A percentile compares a stretch with the other conserved stretches of the same genome.
Evolutionary conservation across 2,113 vertebrate genomes (phyloP).

Genomic region (Seriola aureovittata): DNA sequence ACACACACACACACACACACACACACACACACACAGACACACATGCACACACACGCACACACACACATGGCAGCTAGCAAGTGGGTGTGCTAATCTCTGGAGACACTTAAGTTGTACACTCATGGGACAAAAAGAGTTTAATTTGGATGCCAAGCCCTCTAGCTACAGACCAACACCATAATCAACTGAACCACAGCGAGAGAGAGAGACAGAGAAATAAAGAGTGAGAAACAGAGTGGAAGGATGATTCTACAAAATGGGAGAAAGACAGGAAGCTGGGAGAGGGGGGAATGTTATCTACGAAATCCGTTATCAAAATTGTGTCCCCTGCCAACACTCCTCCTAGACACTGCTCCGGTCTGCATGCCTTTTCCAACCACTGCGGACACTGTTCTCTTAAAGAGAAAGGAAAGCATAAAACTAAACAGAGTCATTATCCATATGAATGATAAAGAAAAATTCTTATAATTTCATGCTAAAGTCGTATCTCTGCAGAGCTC

Average conservation of each 20-base stretch:
- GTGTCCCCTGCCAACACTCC: slow-evolving; percentile 46
- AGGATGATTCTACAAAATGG: slow-evolving; percentile 40
- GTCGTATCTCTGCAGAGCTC: slow-evolving; percentile 2
- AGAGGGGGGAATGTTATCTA: slow-evolving; percentile 63
- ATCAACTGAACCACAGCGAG: slow-evolving; percentile 75
- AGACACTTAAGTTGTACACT: slow-evolving; percentile 66
- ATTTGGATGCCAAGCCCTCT: slow-evolving; percentile 80
- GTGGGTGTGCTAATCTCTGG: slow-evolving; percentile 69
- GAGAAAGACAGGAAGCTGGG: slow-evolving; percentile 44
- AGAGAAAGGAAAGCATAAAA: neutral
- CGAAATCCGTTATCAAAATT: slow-evolving; percentile 60
- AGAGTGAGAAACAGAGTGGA: slow-evolving; percentile 45
- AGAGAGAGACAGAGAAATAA: slow-evolving; percentile 44
- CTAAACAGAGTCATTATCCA: neutral
- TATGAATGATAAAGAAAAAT: neutral
- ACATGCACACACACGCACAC: neutral
- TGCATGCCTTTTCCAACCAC: slow-evolving; percentile 31
- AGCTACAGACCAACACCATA: slow-evolving; percentile 78
- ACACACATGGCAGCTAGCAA: slow-evolving; percentile 44
- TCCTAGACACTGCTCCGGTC: slow-evolving; percentile 56
- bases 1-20: no score
- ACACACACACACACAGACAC: neutral
- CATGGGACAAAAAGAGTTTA: slow-evolving; percentile 72
- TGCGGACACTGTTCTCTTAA: slow-evolving; percentile 8
- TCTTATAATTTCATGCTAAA: neutral